Conservation (phyloP, 2,888 invertebrate genomes). For the Amiota communis region DNA sequence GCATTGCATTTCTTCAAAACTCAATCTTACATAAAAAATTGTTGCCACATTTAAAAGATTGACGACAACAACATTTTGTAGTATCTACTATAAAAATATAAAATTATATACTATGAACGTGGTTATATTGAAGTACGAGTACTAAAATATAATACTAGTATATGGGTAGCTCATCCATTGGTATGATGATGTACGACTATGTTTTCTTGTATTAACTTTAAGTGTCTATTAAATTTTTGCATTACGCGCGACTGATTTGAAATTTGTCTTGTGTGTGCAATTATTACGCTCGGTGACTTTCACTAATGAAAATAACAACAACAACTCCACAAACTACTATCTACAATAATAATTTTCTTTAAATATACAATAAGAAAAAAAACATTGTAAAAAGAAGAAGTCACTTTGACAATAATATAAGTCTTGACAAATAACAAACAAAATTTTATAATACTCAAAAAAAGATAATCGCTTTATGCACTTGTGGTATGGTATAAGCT, state of each 20-base stretch:
- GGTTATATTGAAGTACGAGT: too few species aligned
- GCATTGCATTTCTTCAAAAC: too few species aligned
- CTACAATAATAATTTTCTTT: constrained; percentile 16
- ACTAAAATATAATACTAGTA: too few species aligned
- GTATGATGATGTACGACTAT: neutral
- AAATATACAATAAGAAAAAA: too few species aligned
- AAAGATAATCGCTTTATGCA: too few species aligned
- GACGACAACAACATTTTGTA: too few species aligned
- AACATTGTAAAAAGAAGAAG: neutral
- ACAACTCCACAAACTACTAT: neutral
- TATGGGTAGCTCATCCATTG: too few species aligned
- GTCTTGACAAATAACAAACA: neutral
- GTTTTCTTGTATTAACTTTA: neutral
- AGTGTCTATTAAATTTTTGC: constrained; percentile 1
- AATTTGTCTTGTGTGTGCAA: constrained; percentile 47
- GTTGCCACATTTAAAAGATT: too few species aligned
- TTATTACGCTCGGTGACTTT: constrained; percentile 70
- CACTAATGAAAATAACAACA: constrained; percentile 60
- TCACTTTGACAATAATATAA: neutral
- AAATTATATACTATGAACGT: too few species aligned
- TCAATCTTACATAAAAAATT: too few species aligned
- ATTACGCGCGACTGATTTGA: constrained; percentile 31
- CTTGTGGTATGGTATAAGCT: too few species aligned
- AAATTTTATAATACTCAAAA: neutral
- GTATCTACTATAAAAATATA: too few species aligned